A percentile compares a stretch with the other conserved stretches of the same genome.
phyloP scores from a whole-genome alignment of 2,888 invertebrate genomes.

The Noctua janthina region DNA sequence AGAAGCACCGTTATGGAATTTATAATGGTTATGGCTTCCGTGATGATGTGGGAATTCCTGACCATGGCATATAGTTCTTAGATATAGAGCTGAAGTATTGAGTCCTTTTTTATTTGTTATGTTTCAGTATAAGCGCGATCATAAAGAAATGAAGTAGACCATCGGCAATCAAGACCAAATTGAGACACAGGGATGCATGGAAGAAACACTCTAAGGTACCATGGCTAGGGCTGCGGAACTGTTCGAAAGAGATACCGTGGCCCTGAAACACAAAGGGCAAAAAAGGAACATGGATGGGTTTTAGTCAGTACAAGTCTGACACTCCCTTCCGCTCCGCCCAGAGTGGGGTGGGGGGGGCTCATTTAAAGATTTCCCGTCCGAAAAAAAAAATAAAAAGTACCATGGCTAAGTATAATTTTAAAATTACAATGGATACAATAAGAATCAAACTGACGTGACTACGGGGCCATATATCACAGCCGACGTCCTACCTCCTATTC shows the following conservation, averaged over 20 bases:
- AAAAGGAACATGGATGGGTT: too few relatives aligned
- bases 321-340: too few relatives aligned
- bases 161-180: background rate
- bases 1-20: constrained; percentile 54
- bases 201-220: background rate
- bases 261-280: too few relatives aligned
- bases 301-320: too few relatives aligned
- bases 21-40: constrained; percentile 40
- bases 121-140: background rate
- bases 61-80: constrained; percentile 1
- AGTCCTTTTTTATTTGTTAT: background rate
- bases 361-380: too few relatives aligned
- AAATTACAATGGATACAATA: background rate
- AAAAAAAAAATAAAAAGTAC: background rate
- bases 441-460: background rate
- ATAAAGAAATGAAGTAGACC: background rate
- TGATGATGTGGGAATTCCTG: constrained; percentile 32
- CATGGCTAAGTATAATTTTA: background rate
- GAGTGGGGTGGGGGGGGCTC: too few relatives aligned
- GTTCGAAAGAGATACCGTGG: too few relatives aligned
- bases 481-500: background rate
- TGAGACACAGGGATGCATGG: too few relatives aligned
- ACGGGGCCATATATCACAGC: background rate
- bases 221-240: background rate
- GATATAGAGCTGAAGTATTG: background rate